phyloP scores from a whole-genome alignment of 2,797 vertebrate genomes.

The Kryptolebias ocellatus region DNA sequence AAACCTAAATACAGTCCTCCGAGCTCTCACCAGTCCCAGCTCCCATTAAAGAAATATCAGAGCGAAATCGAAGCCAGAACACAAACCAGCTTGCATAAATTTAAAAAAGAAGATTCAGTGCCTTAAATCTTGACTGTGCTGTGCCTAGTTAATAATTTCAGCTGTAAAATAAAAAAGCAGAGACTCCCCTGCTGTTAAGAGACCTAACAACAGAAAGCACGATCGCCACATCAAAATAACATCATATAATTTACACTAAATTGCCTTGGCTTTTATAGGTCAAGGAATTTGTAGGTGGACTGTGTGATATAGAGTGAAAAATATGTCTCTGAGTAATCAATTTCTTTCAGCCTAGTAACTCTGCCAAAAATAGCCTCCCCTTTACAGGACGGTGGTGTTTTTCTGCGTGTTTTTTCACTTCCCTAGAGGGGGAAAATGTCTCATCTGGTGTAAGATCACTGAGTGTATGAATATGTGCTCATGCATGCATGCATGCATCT shows the following conservation, averaged over 20 bases:
- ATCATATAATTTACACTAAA: background rate
- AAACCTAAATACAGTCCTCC: too few species aligned
- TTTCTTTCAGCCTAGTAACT: conserved; percentile 74
- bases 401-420: conserved; percentile 68
- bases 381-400: conserved; percentile 55
- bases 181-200: too few species aligned
- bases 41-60: too few species aligned
- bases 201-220: too few species aligned
- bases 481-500: conserved; percentile 70
- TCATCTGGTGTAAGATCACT: conserved; percentile 70
- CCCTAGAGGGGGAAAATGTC: conserved; percentile 65
- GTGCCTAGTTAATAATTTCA: too few species aligned
- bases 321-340: conserved; percentile 59
- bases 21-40: too few species aligned
- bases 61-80: too few species aligned
- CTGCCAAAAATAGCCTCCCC: conserved; percentile 68
- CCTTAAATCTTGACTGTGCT: too few species aligned
- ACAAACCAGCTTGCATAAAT: too few species aligned
- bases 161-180: too few species aligned
- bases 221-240: conserved; percentile 14
- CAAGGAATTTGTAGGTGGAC: conserved; percentile 32
- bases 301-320: conserved; percentile 64
- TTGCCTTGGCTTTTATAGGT: conserved; percentile 4
- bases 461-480: conserved; percentile 70
- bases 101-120: too few species aligned